Evolutionary conservation across 2,797 vertebrate genomes (phyloP).

Genomic region (Denticeps clupeoides): DNA sequence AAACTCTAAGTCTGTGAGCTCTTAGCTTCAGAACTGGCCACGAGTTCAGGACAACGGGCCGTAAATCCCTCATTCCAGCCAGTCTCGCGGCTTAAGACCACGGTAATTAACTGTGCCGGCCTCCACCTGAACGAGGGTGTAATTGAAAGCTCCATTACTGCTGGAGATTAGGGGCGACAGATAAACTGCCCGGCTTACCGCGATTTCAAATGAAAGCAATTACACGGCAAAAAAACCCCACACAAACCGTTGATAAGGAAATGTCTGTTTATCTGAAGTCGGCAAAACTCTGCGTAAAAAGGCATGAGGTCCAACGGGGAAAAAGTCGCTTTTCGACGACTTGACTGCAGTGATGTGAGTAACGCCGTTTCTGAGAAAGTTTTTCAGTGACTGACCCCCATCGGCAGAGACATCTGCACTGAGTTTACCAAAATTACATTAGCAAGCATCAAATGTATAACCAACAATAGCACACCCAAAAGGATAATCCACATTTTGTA

Average conservation of each 20-base stretch:
- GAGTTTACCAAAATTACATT: too few species aligned
- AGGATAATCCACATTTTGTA: too few species aligned
- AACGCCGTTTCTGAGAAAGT: neutral
- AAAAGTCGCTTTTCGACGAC: neutral
- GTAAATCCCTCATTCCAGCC: neutral
- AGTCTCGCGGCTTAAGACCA: neutral
- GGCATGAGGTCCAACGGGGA: neutral
- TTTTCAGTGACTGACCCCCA: neutral
- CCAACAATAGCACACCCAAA: too few species aligned
- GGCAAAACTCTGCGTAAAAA: neutral
- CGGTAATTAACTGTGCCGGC: slow-evolving; percentile 16
- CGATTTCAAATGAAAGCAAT: slow-evolving; percentile 9
- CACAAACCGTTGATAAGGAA: neutral
- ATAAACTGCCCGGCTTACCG: slow-evolving; percentile 2
- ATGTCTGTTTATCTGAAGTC: neutral
- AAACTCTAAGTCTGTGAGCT: too few species aligned
- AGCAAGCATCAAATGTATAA: too few species aligned
- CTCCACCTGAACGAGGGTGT: slow-evolving; percentile 7
- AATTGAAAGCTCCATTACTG: slow-evolving; percentile 15
- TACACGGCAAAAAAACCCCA: slow-evolving; percentile 1
- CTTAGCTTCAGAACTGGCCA: too few species aligned
- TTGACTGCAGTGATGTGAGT: neutral
- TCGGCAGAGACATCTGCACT: too few species aligned
- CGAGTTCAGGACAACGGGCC: too few species aligned
- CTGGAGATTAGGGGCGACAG: slow-evolving; percentile 8